These are phyloP conservation scores for Pollicipes pollicipes DNA, from an alignment of 1,140 invertebrate species.

Conservation along the genomic window DNA sequence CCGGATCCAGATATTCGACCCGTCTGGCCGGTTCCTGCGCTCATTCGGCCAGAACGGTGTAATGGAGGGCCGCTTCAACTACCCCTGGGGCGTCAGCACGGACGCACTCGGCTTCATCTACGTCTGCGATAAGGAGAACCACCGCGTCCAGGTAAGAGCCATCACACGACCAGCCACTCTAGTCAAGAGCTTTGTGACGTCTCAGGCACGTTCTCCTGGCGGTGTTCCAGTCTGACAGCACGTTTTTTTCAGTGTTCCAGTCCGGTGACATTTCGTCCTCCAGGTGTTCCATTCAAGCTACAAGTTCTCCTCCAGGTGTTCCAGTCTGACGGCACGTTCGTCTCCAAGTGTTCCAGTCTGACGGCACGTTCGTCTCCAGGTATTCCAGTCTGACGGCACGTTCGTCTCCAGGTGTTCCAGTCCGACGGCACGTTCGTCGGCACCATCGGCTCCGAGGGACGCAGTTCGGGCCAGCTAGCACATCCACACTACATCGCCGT, in stretches of 20 bases:
- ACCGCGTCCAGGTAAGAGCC: slow-evolving; percentile 42
- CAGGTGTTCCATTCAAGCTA: too few relatives aligned
- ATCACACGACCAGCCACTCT: too few relatives aligned
- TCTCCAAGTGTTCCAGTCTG: slow-evolving; percentile 96
- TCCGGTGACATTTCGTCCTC: too few relatives aligned
- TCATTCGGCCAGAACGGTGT: slow-evolving; percentile 58
- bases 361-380: slow-evolving; percentile 93
- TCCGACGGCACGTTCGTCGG: slow-evolving; percentile 93
- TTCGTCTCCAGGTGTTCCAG: slow-evolving; percentile 98
- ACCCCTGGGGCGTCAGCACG: slow-evolving; percentile 95
- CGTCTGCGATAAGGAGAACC: slow-evolving; percentile 98
- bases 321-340: slow-evolving; percentile 92
- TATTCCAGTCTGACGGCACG: slow-evolving; percentile 94
- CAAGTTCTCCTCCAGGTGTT: too few relatives aligned
- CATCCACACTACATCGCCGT: slow-evolving; percentile 96
- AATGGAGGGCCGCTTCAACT: slow-evolving; percentile 61
- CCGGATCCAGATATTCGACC: slow-evolving; percentile 88
- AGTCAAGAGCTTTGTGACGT: too few relatives aligned
- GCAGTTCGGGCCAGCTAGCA: slow-evolving; percentile 73
- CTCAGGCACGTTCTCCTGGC: too few relatives aligned
- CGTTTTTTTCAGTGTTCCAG: too few relatives aligned
- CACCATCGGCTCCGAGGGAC: slow-evolving; percentile 82
- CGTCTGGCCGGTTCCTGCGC: slow-evolving; percentile 69
- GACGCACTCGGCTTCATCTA: slow-evolving; percentile 97
- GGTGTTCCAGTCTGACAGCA: too few relatives aligned